Evolutionary conservation across 2,888 invertebrate species (phyloP), one percentile per base, ranked within the genome.

Genomic region (Rotaria sp.): DNA sequence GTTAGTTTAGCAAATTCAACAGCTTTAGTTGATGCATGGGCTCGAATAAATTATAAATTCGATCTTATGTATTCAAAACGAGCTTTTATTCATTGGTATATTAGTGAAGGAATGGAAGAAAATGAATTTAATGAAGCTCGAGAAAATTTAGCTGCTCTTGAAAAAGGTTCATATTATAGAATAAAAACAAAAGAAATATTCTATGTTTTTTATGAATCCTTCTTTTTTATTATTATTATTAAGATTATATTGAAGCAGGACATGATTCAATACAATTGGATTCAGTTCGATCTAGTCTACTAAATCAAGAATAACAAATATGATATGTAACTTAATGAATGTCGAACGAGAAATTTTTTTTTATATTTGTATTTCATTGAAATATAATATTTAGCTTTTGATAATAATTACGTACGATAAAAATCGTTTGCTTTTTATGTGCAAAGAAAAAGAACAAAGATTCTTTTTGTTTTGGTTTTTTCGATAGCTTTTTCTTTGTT

Each of bases 81-180:
- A 84, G 89, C 89, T 38, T 89, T 89, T 87, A 89, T 89, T 74
- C 91, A 90, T 88, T 91, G 91, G 92, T 92, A 91, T 88, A 91
- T 92, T 87, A 91, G 91, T 45, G 91, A 90, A 88, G 90, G 91
- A 94, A 90, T 90, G 90, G 90, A 91, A 87, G 90, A 90, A 90
- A 95, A 95, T 88, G 95, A 96, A 94, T 96, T 95, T 92, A 94
- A 94, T 0, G 96, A 96, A 89, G 95, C 95, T 0, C 93, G 96
- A 10, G 95, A 96, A 90, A 95, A 95, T 92, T 92, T 96, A 87
- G 92, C 91, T 8, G 91, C 91, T 18, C 88, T 90, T 26, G 90
- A 91, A 87, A 90, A 90, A 87, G 90, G 92, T 88, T 91, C 2
- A 18, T n/a, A 26, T 21, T 2, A 26, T 45, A 80, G 5, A 50